phyloP scores from a whole-genome alignment of 64 coral and sea anemone genomes.

The Actinia tenebrosa region DNA sequence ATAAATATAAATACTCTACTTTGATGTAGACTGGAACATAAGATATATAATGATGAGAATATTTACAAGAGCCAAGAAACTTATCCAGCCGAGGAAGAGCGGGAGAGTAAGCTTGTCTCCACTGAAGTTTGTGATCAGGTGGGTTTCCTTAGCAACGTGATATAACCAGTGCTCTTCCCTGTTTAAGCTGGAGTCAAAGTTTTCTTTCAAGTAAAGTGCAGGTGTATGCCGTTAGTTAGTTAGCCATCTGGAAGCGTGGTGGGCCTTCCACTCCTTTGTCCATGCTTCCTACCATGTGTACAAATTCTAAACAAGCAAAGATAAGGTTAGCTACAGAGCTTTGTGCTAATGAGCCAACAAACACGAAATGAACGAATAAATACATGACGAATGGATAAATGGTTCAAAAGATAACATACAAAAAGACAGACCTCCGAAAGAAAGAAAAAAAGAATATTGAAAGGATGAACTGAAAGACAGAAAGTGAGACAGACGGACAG shows the following conservation, averaged over 20 bases:
- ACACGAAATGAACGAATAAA: not conserved
- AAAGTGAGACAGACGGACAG: no score
- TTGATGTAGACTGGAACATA: not conserved
- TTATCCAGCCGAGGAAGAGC: not conserved
- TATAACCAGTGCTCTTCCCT: not conserved
- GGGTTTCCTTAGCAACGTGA: not conserved
- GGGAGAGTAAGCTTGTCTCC: not conserved
- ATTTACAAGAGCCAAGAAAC: not conserved
- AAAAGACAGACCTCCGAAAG: no score
- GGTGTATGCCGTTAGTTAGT: not conserved
- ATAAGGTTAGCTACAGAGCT: no score
- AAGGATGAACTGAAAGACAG: no score
- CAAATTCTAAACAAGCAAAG: conserved; percentile 41
- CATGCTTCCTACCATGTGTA: conserved; percentile 49
- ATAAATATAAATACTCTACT: not conserved
- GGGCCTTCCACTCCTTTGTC: conserved; percentile 46
- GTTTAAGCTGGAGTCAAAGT: not conserved
- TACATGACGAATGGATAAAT: no score
- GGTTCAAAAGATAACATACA: no score
- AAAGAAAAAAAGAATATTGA: no score
- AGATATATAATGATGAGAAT: not conserved
- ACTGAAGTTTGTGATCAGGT: not conserved
- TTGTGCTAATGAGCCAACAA: not conserved
- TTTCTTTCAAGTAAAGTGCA: not conserved
- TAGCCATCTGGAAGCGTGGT: conserved; percentile 42